Base-by-base conservation (phyloP, 1,140 invertebrate species). In the Drosophila nasuta region DNA sequence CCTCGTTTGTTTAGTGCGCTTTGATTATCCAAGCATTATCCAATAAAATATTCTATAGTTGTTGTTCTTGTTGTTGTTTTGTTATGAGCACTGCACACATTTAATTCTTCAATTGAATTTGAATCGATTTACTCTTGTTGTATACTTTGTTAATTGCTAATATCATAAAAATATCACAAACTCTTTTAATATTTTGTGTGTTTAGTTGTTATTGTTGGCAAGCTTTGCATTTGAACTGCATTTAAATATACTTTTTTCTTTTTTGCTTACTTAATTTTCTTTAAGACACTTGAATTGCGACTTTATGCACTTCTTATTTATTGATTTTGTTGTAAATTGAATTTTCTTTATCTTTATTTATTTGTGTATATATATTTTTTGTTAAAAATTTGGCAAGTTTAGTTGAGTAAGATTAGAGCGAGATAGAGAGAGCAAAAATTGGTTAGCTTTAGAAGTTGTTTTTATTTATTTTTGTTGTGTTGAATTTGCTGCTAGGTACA, bases 271-370 rank as follows among this genome's bases (percentile, higher is more conserved):
- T 25, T 25, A 25, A 25, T 25, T 75, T 72, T 10, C 52, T 71
- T 77, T 89, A 89, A 91, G 88, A 91, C 88, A 89, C 86, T 89
- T 89, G 30, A 68, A 82, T 82, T 83, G 82, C 79, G 71, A 82
- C 73, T 69, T 76, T 75, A 71, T 86, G 76, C 72, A 91, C 87
- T 91, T 81, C 60, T 38, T 67, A 51, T 58, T 59, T 15, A 38
- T 52, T 70, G 30, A 66, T 17, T 62, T 68, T 15, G 43, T 60
- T 73, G 49, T 66, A 38, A 57, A 64, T 43, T 43, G 1, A 43
- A 38, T 35, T 48, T 60, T 30, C 1, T 48, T 10, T 49, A 41
- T 28, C 38, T 72, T 54, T 35, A 7, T 60, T 25, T 8, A 51
- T 72, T 51, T 52, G 58, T 64, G n/a, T 68, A 20, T 64, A 51